These are phyloP conservation scores for Thaumetopoea pityocampa DNA, from an alignment of 1,140 invertebrate species.

Conservation along the genomic window DNA sequence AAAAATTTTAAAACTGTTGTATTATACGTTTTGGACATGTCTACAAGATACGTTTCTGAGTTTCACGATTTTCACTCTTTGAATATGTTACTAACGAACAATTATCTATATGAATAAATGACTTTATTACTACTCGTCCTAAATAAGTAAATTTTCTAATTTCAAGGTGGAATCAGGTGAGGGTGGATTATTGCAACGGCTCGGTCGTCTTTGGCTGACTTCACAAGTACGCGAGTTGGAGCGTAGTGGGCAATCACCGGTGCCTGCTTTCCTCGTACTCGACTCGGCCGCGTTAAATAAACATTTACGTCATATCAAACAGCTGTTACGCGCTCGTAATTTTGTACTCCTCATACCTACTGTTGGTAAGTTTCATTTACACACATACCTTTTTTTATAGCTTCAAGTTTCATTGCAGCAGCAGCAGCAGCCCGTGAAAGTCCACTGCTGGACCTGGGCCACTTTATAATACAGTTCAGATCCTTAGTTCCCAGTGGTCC, in stretches of 20 bases:
- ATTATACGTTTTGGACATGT: no score
- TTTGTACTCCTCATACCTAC: conserved; percentile 54
- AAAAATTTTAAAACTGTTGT: no score
- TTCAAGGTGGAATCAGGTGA: conserved; percentile 29
- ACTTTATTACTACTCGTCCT: no score
- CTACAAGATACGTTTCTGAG: no score
- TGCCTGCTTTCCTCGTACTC: conserved; percentile 62
- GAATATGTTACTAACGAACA: neutral
- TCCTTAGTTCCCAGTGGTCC: no score
- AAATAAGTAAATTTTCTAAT: neutral
- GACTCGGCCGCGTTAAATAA: conserved; percentile 61
- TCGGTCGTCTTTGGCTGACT: conserved; percentile 77
- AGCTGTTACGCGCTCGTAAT: conserved; percentile 77
- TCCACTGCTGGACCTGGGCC: no score
- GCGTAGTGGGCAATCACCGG: conserved; percentile 53
- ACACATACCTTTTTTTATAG: no score
- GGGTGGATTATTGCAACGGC: conserved; percentile 66
- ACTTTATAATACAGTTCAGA: no score
- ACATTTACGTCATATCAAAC: conserved; percentile 85
- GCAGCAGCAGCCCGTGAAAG: no score
- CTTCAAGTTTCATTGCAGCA: no score
- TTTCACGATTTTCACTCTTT: no score
- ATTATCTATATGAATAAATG: no score
- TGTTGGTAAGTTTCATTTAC: conserved; percentile 38
- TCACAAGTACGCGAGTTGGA: conserved; percentile 78